Conservation (phyloP, 2,888 invertebrate genomes). For the Lasiommata megera region DNA sequence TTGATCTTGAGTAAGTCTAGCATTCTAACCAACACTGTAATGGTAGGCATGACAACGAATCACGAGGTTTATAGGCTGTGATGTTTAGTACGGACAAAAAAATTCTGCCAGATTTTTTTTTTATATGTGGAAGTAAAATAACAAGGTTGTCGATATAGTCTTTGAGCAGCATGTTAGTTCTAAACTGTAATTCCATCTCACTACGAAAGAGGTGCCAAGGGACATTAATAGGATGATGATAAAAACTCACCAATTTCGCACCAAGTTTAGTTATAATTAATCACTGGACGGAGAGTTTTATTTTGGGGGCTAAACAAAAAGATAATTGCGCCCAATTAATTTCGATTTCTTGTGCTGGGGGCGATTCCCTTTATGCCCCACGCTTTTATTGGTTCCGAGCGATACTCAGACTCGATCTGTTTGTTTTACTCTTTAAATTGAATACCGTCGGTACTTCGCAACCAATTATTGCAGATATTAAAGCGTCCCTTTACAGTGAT, state of each 20-base stretch:
- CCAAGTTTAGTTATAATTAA: slow-evolving; percentile 60
- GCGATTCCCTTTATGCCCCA: slow-evolving; percentile 41
- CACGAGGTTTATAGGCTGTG: too few species aligned
- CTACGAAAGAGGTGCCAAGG: too few species aligned
- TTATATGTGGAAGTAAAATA: too few species aligned
- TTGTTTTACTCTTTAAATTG: slow-evolving; percentile 52
- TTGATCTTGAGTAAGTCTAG: too few species aligned
- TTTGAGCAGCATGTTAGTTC: too few species aligned
- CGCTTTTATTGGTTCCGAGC: slow-evolving; percentile 59
- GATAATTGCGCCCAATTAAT: slow-evolving; percentile 77
- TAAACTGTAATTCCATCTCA: too few species aligned
- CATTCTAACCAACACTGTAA: too few species aligned
- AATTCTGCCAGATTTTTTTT: too few species aligned
- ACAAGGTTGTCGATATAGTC: too few species aligned
- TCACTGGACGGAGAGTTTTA: slow-evolving; percentile 62
- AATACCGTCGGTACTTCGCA: slow-evolving; percentile 42
- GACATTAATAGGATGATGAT: neutral
- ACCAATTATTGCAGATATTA: slow-evolving; percentile 29
- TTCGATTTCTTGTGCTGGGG: slow-evolving; percentile 66
- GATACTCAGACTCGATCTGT: slow-evolving; percentile 56
- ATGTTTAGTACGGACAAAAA: too few species aligned
- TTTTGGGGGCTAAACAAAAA: slow-evolving; percentile 67
- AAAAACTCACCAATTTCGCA: neutral
- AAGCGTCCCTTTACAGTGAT: slow-evolving; percentile 17
- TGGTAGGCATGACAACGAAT: too few species aligned